These are phyloP conservation scores for Drosophila dunni DNA, from an alignment of 1,140 invertebrate genomes.

Conservation along the genomic window DNA sequence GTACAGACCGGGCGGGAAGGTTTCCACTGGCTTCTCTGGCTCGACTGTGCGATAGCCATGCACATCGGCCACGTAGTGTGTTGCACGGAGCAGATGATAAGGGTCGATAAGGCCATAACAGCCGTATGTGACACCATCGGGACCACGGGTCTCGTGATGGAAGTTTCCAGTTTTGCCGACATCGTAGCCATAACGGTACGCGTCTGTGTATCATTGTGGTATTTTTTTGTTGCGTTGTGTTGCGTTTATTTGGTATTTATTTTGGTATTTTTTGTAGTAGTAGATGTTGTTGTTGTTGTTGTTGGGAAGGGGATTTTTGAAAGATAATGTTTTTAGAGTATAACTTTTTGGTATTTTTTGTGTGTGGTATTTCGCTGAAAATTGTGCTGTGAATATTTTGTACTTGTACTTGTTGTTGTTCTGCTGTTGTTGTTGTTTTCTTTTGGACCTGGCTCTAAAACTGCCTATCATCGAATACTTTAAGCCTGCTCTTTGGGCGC, in stretches of 20 bases:
- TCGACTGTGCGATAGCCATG: slow-evolving; percentile 91
- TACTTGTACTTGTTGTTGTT: slow-evolving; percentile 16
- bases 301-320: slow-evolving; percentile 34
- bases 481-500: slow-evolving; percentile 40
- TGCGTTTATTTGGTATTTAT: slow-evolving; percentile 33
- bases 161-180: slow-evolving; percentile 90
- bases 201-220: slow-evolving; percentile 84
- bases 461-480: slow-evolving; percentile 39
- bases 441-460: slow-evolving; percentile 34
- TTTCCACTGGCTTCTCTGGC: slow-evolving; percentile 88
- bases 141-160: slow-evolving; percentile 90
- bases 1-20: slow-evolving; percentile 86
- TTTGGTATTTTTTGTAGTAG: slow-evolving; percentile 24
- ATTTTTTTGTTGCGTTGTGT: slow-evolving; percentile 42
- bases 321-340: slow-evolving; percentile 51
- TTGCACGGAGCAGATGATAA: slow-evolving; percentile 87
- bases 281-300: slow-evolving; percentile 20
- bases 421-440: slow-evolving; percentile 27
- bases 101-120: slow-evolving; percentile 92
- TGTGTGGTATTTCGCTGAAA: slow-evolving; percentile 31
- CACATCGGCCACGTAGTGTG: slow-evolving; percentile 91
- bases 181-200: slow-evolving; percentile 91
- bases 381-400: slow-evolving; percentile 38
- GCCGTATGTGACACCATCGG: slow-evolving; percentile 91
- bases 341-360: slow-evolving; percentile 31